phyloP scores from a whole-genome alignment of 2,888 invertebrate species.

The Campopleginae sp. region DNA sequence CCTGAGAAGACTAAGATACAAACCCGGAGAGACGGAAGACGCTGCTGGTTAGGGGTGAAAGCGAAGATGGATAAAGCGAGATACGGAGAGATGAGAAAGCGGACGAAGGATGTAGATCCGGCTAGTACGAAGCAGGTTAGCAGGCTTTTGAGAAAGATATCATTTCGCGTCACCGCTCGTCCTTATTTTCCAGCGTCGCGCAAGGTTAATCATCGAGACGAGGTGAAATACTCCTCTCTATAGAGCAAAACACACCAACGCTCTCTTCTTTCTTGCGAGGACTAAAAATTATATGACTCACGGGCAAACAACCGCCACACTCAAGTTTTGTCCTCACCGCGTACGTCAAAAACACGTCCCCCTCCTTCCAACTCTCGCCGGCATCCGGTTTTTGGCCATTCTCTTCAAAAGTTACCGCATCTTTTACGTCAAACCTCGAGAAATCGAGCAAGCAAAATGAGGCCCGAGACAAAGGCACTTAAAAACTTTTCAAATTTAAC shows the following conservation, averaged over 20 bases:
- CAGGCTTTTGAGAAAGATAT: constrained; percentile 43
- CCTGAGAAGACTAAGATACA: constrained; percentile 67
- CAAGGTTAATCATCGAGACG: constrained; percentile 82
- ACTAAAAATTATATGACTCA: constrained; percentile 76
- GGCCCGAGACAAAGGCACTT: constrained; percentile 72
- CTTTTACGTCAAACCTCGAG: constrained; percentile 67
- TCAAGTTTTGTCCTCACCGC: constrained; percentile 58
- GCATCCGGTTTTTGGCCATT: constrained; percentile 57
- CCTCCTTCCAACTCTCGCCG: constrained; percentile 23
- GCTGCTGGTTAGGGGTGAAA: constrained; percentile 25
- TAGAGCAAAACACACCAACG: constrained; percentile 5
- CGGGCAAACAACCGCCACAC: constrained; percentile 78
- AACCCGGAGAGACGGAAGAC: constrained; percentile 57
- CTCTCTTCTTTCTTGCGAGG: not conserved
- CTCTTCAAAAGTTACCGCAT: constrained; percentile 50
- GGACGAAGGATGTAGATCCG: constrained; percentile 27
- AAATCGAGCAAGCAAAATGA: constrained; percentile 66
- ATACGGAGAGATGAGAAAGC: constrained; percentile 33
- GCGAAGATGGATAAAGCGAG: constrained; percentile 32
- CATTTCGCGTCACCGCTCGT: constrained; percentile 68
- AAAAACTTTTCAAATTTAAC: constrained; percentile 84
- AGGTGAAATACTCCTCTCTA: constrained; percentile 48
- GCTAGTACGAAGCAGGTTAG: constrained; percentile 24
- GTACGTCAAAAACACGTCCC: not conserved
- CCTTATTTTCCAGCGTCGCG: constrained; percentile 82